Percentiles rank a stretch among this genome's conserved stretches.
phyloP scores from a whole-genome alignment of 2,888 invertebrate genomes.

The Brachyptera risi region DNA sequence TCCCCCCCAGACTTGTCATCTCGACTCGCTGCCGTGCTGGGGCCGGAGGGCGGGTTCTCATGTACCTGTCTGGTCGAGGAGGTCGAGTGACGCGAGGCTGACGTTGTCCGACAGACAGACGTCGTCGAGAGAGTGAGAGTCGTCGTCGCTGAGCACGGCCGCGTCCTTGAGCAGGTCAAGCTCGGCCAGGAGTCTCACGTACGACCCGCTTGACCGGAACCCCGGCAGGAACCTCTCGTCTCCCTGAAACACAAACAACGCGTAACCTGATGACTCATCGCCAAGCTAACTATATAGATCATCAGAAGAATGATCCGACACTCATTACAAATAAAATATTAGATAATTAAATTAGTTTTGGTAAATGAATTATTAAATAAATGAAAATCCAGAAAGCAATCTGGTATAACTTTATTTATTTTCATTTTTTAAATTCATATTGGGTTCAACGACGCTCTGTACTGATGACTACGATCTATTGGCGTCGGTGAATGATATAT shows the following conservation, averaged over 20 bases:
- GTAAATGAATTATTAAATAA: too few relatives aligned
- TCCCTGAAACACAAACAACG: constrained; percentile 41
- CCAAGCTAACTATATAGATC: too few relatives aligned
- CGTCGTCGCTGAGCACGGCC: constrained; percentile 51
- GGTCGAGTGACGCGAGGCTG: constrained; percentile 35
- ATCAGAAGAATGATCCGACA: too few relatives aligned
- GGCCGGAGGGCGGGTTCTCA: background rate
- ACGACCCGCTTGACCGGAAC: constrained; percentile 62
- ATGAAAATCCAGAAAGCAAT: too few relatives aligned
- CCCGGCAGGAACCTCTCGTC: constrained; percentile 60
- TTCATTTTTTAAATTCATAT: too few relatives aligned
- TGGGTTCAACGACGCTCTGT: too few relatives aligned
- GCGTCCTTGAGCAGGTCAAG: constrained; percentile 62
- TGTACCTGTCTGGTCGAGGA: constrained; percentile 1
- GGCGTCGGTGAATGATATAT: too few relatives aligned
- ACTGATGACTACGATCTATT: too few relatives aligned
- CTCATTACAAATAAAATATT: too few relatives aligned
- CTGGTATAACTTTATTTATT: too few relatives aligned
- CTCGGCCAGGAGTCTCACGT: constrained; percentile 67
- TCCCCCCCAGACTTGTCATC: too few relatives aligned
- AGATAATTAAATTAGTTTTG: too few relatives aligned
- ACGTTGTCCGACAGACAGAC: constrained; percentile 49
- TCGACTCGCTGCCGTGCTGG: background rate
- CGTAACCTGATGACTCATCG: background rate
- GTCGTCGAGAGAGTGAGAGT: constrained; percentile 53